Evolutionary conservation across 2,888 invertebrate genomes (phyloP), one percentile per base, ranked within the genome.

Genomic region (Venusia cambrica): DNA sequence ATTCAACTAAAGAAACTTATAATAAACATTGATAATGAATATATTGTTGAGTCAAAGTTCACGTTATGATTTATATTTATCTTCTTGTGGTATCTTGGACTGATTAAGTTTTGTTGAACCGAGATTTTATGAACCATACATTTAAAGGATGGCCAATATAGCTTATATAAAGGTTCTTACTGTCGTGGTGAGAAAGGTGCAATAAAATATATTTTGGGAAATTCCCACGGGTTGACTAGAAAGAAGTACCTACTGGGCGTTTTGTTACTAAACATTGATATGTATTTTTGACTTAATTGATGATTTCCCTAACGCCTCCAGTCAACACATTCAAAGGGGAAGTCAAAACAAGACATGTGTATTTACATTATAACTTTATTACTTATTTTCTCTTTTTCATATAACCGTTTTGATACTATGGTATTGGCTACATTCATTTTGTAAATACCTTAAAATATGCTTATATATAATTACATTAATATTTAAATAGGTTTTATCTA

Each of bases 11-110:
- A 34, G 33, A 29, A 34, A 22, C 12, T 9, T 11, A 15, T 37
- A 25, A 30, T 33, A 27, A 28, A 34, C 21, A 31, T 22, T 33
- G 47, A 53, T 51, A 47, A 42, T n/a, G n/a, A n/a, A n/a, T n/a
- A n/a, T n/a, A n/a, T 48, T 52, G 45, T 41, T 48, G 43, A n/a
- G 51, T 40, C 49, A 57, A 45, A 62, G 66, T 59, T 66, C 62
- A 62, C 41, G 51, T 53, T 57, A 56, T 38, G 38, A 52, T 48
- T 47, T 30, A n/a, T n/a, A 40, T 45, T 63, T 63, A 62, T 64
- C 59, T 38, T 30, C 36, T 38, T 21, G 25, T n/a, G 28, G 24
- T 33, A 37, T 46, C 46, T 38, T 37, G 18, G 33, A 24, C 26
- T 19, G 14, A 21, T 32, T 12, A 26, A n/a, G 16, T 36, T 30